These are phyloP conservation scores for Diadophis punctatus DNA, from an alignment of 2,113 vertebrate genomes.

Conservation along the genomic window DNA sequence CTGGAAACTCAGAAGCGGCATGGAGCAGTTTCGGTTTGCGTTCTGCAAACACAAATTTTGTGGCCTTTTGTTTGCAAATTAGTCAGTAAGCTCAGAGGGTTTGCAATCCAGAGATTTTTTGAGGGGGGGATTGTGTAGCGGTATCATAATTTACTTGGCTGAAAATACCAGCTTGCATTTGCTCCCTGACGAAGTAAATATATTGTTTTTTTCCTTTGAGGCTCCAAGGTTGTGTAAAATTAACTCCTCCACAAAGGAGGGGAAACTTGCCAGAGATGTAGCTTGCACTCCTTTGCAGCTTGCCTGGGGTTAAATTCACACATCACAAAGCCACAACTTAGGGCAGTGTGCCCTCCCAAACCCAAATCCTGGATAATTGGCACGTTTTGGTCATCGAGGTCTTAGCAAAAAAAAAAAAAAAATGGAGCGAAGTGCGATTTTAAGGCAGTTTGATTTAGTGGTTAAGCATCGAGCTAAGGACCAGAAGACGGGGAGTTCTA, in stretches of 20 bases:
- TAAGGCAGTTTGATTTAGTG: too few species aligned
- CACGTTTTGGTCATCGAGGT: neutral
- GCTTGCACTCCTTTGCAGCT: neutral
- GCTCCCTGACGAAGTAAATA: neutral
- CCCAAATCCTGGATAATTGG: neutral
- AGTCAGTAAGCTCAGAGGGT: neutral
- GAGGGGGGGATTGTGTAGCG: rapidly evolving
- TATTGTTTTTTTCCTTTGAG: neutral
- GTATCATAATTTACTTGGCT: neutral
- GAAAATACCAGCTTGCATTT: neutral
- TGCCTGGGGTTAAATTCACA: neutral
- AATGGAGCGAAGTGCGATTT: neutral
- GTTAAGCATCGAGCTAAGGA: too few species aligned
- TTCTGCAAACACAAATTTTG: neutral
- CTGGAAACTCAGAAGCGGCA: neutral
- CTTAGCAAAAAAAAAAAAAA: neutral
- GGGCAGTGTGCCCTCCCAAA: neutral
- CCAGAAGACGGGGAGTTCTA: too few species aligned
- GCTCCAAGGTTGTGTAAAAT: neutral
- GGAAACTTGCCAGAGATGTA: neutral
- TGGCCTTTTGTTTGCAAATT: neutral
- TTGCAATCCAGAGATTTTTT: neutral
- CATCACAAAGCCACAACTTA: neutral
- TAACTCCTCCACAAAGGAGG: neutral
- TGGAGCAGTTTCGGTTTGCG: neutral